A percentile compares a stretch with the other conserved stretches of the same genome.
Evolutionary conservation across 2,113 vertebrate genomes (phyloP).

Genomic region (Pygoscelis antarcticus): DNA sequence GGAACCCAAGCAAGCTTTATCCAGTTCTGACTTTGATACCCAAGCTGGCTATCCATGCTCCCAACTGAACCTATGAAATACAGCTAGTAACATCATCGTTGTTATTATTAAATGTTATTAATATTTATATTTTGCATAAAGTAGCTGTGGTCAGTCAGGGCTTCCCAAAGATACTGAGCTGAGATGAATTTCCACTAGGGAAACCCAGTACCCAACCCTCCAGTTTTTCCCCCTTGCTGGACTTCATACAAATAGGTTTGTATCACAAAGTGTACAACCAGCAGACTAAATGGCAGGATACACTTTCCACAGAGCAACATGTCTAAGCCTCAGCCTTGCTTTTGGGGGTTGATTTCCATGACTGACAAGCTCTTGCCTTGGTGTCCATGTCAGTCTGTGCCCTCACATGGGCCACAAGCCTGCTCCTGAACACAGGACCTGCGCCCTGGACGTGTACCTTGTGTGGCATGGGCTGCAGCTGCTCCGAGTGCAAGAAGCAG

Average conservation of each 20-base stretch:
- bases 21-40: not conserved
- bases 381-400: not conserved
- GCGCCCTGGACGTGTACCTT: fast-evolving
- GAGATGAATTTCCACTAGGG: not conserved
- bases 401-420: not conserved
- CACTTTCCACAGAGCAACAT: not conserved
- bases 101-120: not conserved
- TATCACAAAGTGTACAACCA: not conserved
- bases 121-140: not conserved
- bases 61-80: not conserved
- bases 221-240: not conserved
- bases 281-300: not conserved
- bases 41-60: not conserved
- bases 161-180: not conserved
- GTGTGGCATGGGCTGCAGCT: not conserved
- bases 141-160: not conserved
- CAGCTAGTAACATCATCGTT: not conserved
- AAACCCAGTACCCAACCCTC: not conserved
- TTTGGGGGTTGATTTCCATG: not conserved
- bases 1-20: not conserved
- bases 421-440: not conserved
- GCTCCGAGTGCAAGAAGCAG: not conserved
- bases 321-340: not conserved
- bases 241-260: not conserved
- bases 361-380: not conserved